These are phyloP conservation scores for Oncorhynchus mykiss DNA, from an alignment of 2,113 vertebrate species.

Conservation along the genomic window DNA sequence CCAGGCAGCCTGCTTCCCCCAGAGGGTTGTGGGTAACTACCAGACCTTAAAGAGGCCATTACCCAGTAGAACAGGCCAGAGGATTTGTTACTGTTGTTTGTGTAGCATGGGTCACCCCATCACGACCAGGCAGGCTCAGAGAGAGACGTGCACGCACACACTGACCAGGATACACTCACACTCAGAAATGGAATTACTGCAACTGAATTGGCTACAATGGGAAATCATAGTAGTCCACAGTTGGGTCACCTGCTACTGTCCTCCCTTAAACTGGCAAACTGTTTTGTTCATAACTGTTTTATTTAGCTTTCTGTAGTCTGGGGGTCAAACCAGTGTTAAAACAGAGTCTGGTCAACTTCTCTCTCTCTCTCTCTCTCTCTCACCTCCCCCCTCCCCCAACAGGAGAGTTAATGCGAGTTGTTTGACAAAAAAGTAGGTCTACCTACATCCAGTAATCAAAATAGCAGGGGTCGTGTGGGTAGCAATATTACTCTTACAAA, in stretches of 20 bases:
- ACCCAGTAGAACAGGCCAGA: not conserved
- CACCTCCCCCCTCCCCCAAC: too few relatives aligned
- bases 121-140: not conserved
- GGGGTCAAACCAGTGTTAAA: too few relatives aligned
- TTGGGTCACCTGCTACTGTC: not conserved
- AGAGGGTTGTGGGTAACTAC: not conserved
- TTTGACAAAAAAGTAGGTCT: not conserved
- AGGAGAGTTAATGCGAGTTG: not conserved
- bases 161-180: too few relatives aligned
- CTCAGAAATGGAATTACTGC: too few relatives aligned
- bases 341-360: too few relatives aligned
- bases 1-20: not conserved
- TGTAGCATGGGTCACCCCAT: not conserved
- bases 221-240: too few relatives aligned
- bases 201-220: too few relatives aligned
- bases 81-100: not conserved
- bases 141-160: too few relatives aligned
- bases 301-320: too few relatives aligned
- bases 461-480: not conserved
- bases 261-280: not conserved
- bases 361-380: too few relatives aligned
- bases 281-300: too few relatives aligned
- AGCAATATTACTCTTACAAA: not conserved
- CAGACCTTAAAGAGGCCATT: not conserved
- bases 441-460: not conserved